Evolutionary conservation across 23 tunicate species (phyloP), one percentile per base, ranked within the genome.

Genomic region (Trididemnum nubilum): DNA sequence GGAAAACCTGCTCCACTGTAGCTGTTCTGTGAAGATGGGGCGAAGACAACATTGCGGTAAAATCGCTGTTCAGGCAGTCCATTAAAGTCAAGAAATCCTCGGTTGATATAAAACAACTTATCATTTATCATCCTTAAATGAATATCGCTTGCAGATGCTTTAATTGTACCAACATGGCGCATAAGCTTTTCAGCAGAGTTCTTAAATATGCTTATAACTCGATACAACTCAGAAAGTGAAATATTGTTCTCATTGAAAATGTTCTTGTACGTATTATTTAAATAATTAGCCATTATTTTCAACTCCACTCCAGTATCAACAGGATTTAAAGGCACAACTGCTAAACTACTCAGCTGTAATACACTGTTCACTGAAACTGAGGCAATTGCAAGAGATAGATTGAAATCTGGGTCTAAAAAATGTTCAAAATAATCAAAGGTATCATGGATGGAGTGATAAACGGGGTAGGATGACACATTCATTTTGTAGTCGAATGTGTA

Each of bases 1-100:
- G 98, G 91, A 84, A 93, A 93, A 1, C 93, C 93, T 12, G 81
- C 86, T 29, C 92, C 98, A 37, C 82, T 71, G 79, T 93, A 93
- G 15, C 79, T 31, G 52, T 93, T 70, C 37, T 72, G 82, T 1
- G 57, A 72, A 2, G 79, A 67, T 19, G 98, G 98, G 0, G 98
- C 98, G 79, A 82, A 93, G 7, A 93, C 79, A 38, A 88, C 88
- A 81, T 93, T 87, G 34, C 98, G 79, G 35, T 35, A 93, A 58
- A 65, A 51, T 1, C 36, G 72, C 2, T 87, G 64, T 0, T 86
- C 98, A 0, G 94, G 89, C 25, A 88, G 39, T 2, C 98, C 98
- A 21, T 66, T 80, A 51, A 93, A 93, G 54, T 93, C 98, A 27
- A 93, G 66, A 78, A 93, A 87, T n/a, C 89, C 93, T 26, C 93